Conservation (phyloP, 2,797 vertebrate species). For the Sebastes flavidus region DNA sequence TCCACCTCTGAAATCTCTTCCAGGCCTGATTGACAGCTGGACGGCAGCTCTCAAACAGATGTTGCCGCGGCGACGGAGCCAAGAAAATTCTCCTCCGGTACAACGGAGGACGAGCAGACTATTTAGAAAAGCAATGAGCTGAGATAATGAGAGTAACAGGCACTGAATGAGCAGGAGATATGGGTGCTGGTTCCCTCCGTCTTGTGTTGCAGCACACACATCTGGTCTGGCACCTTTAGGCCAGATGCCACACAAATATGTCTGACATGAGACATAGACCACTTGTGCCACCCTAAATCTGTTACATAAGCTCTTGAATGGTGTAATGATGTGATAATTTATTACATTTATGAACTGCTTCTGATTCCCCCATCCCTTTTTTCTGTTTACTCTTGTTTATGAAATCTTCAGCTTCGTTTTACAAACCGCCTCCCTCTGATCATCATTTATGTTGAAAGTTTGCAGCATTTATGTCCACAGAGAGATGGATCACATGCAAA, state of each 20-base stretch:
- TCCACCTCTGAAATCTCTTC: constrained; percentile 41
- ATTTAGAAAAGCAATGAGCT: constrained; percentile 33
- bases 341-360: not conserved
- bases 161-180: constrained; percentile 12
- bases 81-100: constrained; percentile 23
- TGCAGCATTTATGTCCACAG: not conserved
- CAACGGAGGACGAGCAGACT: constrained; percentile 12
- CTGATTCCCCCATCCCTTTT: not conserved
- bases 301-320: not conserved
- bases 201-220: constrained; percentile 9
- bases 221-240: not conserved
- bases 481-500: constrained; percentile 2
- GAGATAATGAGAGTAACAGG: constrained; percentile 20
- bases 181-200: not conserved
- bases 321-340: not conserved
- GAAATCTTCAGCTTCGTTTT: not conserved
- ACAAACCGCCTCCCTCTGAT: constrained; percentile 18
- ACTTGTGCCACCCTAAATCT: not conserved
- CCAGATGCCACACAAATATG: constrained; percentile 25
- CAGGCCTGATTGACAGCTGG: constrained; percentile 59
- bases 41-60: constrained; percentile 46
- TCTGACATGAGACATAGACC: not conserved
- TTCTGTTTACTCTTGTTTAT: constrained; percentile 4
- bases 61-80: constrained; percentile 29
- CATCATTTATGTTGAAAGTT: constrained; percentile 10